Evolutionary conservation across 2,888 invertebrate species (phyloP).

Genomic region (Scaptomyza caliginosa): DNA sequence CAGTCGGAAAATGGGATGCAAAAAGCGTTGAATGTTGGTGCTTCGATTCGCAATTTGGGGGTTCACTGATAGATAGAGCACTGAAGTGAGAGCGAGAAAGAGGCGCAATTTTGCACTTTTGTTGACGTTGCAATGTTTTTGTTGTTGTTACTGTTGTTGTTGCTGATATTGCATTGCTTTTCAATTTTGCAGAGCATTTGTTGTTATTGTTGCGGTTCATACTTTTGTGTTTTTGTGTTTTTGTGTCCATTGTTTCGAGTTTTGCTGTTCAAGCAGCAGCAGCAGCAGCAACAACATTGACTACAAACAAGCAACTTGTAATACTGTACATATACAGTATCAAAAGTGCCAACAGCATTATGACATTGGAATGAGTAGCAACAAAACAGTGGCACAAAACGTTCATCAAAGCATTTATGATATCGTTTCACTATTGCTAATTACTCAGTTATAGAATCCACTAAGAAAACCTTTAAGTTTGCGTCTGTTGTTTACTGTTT

Average conservation of each 20-base stretch:
- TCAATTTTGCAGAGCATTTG: conserved; percentile 42
- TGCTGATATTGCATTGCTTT: conserved; percentile 54
- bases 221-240: conserved; percentile 68
- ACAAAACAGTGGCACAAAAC: conserved; percentile 27
- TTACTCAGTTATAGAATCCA: neutral
- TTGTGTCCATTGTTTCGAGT: conserved; percentile 64
- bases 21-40: conserved; percentile 6
- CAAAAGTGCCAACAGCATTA: conserved; percentile 53
- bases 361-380: conserved; percentile 22
- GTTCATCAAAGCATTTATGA: neutral
- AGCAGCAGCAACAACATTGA: conserved; percentile 31
- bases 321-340: conserved; percentile 24
- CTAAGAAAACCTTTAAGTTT: neutral
- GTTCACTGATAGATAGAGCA: conserved; percentile 54
- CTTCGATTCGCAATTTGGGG: conserved; percentile 68
- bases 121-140: conserved; percentile 32
- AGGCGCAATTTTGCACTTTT: conserved; percentile 17
- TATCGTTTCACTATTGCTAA: neutral
- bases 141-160: neutral
- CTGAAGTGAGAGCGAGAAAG: neutral
- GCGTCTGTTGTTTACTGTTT: too few relatives aligned
- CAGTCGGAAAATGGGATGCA: neutral
- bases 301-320: conserved; percentile 46
- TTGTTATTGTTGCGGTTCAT: conserved; percentile 68
- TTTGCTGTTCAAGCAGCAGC: conserved; percentile 36